Evolutionary conservation across 2,113 vertebrate genomes (phyloP), one percentile per base, ranked within the genome.

Genomic region (Halcyon malimbica): DNA sequence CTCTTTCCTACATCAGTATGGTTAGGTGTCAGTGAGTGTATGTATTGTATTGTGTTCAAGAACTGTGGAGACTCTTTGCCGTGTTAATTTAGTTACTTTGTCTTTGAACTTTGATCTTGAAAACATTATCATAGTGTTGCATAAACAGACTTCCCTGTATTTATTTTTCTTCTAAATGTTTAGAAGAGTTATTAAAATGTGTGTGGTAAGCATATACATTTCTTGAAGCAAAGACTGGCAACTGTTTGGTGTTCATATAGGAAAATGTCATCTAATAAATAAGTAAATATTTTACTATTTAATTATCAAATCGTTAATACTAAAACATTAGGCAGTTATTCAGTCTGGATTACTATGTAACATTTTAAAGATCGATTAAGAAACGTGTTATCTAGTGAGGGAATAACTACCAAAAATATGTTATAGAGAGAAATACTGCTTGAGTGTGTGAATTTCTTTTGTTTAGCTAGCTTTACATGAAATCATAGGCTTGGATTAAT

Each of bases 401-500:
- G 64, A 92, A 54, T 78, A 89, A 51, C 37, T 70, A 80, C 13
- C 3, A 13, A 29, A 62, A 69, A 82, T 80, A 35, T 9, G n/a
- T 67, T 63, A 23, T 12, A 39, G 48, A 54, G 69, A 62, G 76
- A 83, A 78, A 51, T 76, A n/a, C 63, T 3, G 16, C 53, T 92
- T 64, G 41, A 87, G 28, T 81, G 50, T 89, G 48, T 70, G 68
- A 70, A 25, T 76, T 56, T 39, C 79, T 60, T 69, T 88, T 81
- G 16, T 89, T 75, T 53, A 65, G 71, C 63, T 90, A 39, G 51
- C 71, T 92, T 88, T 83, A 93, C 67, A 76, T 90, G n/a, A 93
- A 95, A 92, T 89, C 89, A 96, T 60, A 81, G 86, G 76, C 60
- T 95, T 81, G 92, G 85, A 93, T 90, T 96, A 96, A 88, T 95